Conservation (phyloP, 2,113 vertebrate genomes). For the Bubo bubo region DNA sequence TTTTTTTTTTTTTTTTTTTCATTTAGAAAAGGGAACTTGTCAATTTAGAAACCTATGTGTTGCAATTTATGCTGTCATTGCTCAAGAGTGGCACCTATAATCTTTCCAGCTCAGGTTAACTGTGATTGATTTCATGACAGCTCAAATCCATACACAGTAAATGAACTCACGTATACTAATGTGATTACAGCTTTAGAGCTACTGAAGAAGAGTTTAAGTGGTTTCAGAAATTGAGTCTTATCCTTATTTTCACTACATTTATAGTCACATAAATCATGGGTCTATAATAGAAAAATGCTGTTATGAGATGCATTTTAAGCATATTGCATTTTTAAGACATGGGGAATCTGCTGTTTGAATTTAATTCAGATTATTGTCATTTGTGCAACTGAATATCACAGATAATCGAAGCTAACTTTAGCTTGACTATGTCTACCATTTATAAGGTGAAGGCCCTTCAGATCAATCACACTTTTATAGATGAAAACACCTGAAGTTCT, state of each 20-base stretch:
- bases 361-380: constrained; percentile 54
- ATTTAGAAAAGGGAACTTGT: not conserved
- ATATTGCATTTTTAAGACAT: constrained; percentile 17
- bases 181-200: not conserved
- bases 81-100: not conserved
- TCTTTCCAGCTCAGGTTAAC: not conserved
- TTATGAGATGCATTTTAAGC: constrained; percentile 5
- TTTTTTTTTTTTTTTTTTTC: not conserved
- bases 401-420: constrained; percentile 1
- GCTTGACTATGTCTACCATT: not conserved
- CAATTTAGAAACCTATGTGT: not conserved
- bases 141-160: constrained; percentile 27
- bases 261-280: not conserved
- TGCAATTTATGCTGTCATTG: not conserved
- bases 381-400: not conserved
- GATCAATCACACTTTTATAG: not conserved
- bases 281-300: constrained; percentile 14
- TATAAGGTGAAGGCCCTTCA: constrained; percentile 1
- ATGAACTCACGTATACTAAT: not conserved
- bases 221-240: constrained; percentile 5
- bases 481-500: not conserved
- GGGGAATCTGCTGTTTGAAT: not conserved
- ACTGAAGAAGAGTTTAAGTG: constrained; percentile 13
- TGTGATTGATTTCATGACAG: constrained; percentile 3
- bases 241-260: constrained; percentile 26